Conservation (phyloP, 2,797 vertebrate species). For the Mormyrops attenuatus region DNA sequence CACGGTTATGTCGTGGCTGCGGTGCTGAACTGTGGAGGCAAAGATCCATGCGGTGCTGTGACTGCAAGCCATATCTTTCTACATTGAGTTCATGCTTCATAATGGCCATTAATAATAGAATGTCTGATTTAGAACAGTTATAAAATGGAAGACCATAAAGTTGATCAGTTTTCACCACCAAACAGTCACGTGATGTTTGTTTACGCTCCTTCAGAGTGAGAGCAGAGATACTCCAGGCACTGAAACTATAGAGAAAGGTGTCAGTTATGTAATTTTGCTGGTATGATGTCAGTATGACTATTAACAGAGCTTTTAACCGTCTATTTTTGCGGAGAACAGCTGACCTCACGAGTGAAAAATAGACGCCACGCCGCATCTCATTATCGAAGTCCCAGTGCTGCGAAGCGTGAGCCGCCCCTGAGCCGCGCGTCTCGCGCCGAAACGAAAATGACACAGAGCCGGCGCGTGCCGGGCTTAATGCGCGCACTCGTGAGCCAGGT, state of each 20-base stretch:
- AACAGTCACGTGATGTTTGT: neutral
- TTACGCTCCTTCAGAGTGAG: neutral
- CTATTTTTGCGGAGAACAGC: neutral
- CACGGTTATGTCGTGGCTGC: neutral
- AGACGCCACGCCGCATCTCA: neutral
- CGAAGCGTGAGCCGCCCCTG: neutral
- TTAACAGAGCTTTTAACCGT: neutral
- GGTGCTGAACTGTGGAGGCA: neutral
- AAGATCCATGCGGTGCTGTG: neutral
- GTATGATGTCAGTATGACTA: neutral
- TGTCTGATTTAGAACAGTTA: neutral
- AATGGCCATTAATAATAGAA: neutral
- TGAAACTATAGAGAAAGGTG: neutral
- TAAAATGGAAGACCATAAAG: neutral
- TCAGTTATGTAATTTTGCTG: neutral
- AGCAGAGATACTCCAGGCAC: neutral
- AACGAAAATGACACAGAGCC: neutral
- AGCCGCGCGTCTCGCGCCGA: neutral
- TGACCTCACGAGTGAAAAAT: neutral
- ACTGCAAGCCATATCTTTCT: neutral
- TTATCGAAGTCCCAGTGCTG: neutral
- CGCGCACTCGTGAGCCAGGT: neutral
- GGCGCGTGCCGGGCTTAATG: neutral
- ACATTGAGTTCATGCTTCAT: neutral
- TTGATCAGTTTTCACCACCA: neutral